Conservation (phyloP, 2,113 vertebrate species). For the Anser cygnoides region DNA sequence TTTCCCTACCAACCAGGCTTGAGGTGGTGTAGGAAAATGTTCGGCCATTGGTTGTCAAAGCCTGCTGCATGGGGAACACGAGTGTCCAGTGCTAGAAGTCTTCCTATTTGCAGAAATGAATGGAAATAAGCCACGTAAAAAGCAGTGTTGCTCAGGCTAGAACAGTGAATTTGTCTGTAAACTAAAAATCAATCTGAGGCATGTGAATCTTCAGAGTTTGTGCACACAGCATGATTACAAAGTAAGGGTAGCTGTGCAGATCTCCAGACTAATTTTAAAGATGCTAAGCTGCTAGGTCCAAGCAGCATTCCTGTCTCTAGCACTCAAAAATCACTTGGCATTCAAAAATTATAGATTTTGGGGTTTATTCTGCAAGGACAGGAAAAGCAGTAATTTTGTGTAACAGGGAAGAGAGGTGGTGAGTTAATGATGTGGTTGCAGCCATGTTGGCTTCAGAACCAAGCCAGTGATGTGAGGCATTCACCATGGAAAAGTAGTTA, state of each 20-base stretch:
- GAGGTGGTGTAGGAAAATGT: slow-evolving; percentile 13
- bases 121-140: not conserved
- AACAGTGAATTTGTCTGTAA: not conserved
- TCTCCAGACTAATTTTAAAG: not conserved
- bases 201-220: not conserved
- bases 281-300: not conserved
- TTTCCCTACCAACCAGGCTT: not conserved
- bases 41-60: not conserved
- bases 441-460: not conserved
- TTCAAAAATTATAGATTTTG: not conserved
- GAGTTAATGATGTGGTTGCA: not conserved
- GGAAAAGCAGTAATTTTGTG: not conserved
- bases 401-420: not conserved
- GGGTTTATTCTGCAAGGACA: not conserved
- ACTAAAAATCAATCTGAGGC: not conserved
- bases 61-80: slow-evolving; percentile 8
- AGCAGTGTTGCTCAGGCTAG: not conserved
- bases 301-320: not conserved
- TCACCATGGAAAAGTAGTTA: not conserved
- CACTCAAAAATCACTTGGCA: not conserved
- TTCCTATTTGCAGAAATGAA: not conserved
- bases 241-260: not conserved
- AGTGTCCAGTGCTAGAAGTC: not conserved
- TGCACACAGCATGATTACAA: not conserved
- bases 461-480: not conserved